Evolutionary conservation across 1,140 invertebrate genomes (phyloP), one percentile per base, ranked within the genome.

Genomic region (Trachymyrmex septentrionalis): DNA sequence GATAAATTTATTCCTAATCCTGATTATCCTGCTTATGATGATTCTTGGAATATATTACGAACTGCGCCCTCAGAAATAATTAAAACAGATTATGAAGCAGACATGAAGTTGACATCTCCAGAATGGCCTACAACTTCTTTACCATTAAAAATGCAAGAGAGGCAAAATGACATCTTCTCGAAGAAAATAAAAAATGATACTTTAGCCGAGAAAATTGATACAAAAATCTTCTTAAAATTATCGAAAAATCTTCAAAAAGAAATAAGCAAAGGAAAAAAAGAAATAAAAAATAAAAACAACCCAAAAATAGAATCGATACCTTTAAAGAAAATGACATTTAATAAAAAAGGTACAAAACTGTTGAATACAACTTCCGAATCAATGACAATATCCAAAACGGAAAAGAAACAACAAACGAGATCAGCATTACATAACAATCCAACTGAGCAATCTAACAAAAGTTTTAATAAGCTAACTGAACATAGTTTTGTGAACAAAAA

Each of bases 1-100:
- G n/a, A 30, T 9, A 90, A 88, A 24, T 91, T 91, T 10, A 61
- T 88, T 44, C 73, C 88, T 19, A 77, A 91, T 69, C 71, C 57
- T 14, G 48, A 27, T 48, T 90, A 91, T 72, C 75, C 59, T 38
- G 88, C 77, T n/a, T 90, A 90, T 9, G 87, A 91, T 27, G 44
- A 88, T 71, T 55, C 78, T 1, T 92, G 90, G 90, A 87, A 92
- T 38, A 67, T 86, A 80, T 66, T 30, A 21, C 87, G 89, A 27
- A 92, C 72, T 48, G 91, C 91, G 12, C 91, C 91, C 2, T 73
- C 88, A 2, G 63, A 90, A 53, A 38, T 76, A 69, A 66, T 50
- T 0, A 48, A 81, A 55, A 82, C 85, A 3, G 89, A 92, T 24
- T 92, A 90, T 64, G 87, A 88, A 66, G 55, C 53, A 5, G 66